Evolutionary conservation across 2,113 vertebrate genomes (phyloP).

Genomic region (Tachysurus vachellii): DNA sequence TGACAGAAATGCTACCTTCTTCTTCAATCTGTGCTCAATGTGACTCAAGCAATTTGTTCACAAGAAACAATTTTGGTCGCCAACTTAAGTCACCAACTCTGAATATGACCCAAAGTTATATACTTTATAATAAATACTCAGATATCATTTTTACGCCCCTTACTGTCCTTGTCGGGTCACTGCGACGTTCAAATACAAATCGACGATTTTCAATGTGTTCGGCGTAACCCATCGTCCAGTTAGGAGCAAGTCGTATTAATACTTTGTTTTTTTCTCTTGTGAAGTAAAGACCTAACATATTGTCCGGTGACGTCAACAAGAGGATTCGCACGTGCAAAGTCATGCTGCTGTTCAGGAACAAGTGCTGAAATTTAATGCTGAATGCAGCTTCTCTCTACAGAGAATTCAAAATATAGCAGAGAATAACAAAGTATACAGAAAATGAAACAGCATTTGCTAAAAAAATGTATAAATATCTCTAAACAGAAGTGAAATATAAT

Average conservation of each 20-base stretch:
- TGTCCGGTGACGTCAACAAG: conserved; percentile 35
- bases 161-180: background rate
- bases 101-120: background rate
- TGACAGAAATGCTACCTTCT: background rate
- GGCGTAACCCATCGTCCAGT: background rate
- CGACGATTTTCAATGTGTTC: background rate
- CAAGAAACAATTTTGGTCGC: too few species aligned
- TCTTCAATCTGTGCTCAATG: background rate
- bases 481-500: conserved; percentile 29
- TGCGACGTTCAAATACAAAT: background rate
- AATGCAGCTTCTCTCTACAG: conserved; percentile 16
- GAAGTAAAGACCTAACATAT: background rate
- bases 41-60: too few species aligned
- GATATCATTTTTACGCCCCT: background rate
- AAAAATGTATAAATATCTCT: background rate
- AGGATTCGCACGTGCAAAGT: conserved; percentile 53
- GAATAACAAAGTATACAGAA: background rate
- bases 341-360: conserved; percentile 63
- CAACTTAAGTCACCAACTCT: too few species aligned
- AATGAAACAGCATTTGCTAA: background rate
- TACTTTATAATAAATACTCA: background rate
- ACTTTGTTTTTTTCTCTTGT: background rate
- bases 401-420: background rate
- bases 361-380: conserved; percentile 63
- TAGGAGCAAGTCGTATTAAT: background rate